phyloP scores from a whole-genome alignment of 2,888 invertebrate species.

The Bombylius major region DNA sequence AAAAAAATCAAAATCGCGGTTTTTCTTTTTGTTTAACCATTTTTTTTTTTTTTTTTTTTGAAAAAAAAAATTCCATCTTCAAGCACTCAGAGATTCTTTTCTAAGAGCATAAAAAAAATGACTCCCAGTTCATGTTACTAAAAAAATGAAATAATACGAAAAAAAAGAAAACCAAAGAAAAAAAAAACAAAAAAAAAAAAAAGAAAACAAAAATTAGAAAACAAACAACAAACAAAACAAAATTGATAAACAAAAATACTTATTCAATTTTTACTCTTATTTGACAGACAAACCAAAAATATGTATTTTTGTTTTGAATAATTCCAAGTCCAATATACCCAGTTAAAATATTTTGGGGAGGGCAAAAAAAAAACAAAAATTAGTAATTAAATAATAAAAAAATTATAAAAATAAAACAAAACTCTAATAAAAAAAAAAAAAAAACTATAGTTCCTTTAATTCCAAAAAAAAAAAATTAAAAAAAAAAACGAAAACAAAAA shows the following conservation, averaged over 20 bases:
- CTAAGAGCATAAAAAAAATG: slow-evolving; percentile 3
- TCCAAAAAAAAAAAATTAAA: no score
- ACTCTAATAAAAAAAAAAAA: no score
- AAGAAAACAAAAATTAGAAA: slow-evolving; percentile 10
- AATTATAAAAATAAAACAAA: background rate
- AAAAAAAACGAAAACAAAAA: no score
- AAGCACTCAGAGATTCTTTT: background rate
- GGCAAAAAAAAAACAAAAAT: background rate
- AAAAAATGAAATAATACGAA: slow-evolving; percentile 9
- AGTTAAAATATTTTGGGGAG: background rate
- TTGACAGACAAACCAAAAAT: no score
- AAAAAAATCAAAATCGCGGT: no score
- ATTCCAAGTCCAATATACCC: slow-evolving; percentile 9
- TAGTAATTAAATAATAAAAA: background rate
- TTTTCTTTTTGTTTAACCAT: no score
- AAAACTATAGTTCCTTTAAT: no score
- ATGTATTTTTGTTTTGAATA: background rate
- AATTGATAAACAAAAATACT: slow-evolving; percentile 6
- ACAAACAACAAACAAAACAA: slow-evolving; percentile 2
- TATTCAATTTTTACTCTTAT: no score
- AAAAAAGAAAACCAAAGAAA: background rate
- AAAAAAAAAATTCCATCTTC: background rate
- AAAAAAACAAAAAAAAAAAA: slow-evolving; percentile 9
- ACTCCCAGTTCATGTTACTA: slow-evolving; percentile 16
- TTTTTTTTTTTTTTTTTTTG: background rate